Percentiles rank a stretch among this genome's conserved stretches.
Conservation (phyloP, 30 jellyfish, hydroid and myxozoan genomes). For the Mastigias papua region DNA sequence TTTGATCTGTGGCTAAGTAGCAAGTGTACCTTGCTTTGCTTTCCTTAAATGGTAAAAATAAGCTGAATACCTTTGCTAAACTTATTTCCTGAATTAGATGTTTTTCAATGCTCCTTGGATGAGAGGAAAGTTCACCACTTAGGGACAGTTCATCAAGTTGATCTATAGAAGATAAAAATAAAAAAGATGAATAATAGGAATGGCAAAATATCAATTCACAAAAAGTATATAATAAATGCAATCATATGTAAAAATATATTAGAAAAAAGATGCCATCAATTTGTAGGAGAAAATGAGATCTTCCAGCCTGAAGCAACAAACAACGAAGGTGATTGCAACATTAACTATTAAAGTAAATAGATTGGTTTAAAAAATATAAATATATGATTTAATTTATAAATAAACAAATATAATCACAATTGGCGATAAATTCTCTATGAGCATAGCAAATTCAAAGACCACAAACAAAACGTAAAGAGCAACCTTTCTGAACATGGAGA, state of each 20-base stretch:
- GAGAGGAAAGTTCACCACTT: neutral
- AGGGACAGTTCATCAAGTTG: slow-evolving; percentile 38
- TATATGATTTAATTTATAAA: no score
- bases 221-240: no score
- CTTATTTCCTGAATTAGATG: slow-evolving; percentile 31
- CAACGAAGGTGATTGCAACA: no score
- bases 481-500: slow-evolving; percentile 16
- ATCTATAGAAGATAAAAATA: slow-evolving; percentile 8
- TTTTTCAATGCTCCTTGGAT: slow-evolving; percentile 38
- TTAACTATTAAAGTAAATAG: no score
- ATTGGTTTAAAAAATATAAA: no score
- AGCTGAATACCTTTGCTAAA: slow-evolving; percentile 37
- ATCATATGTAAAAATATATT: no score
- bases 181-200: neutral
- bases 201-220: neutral
- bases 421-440: no score
- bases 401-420: no score
- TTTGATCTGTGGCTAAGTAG: no score
- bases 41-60: neutral
- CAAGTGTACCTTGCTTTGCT: neutral
- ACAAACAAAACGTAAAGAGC: neutral
- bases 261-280: no score
- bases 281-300: no score
- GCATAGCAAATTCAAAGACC: neutral
- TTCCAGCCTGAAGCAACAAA: no score